phyloP scores from a whole-genome alignment of 2,888 invertebrate species.

The Agrotis segetum region DNA sequence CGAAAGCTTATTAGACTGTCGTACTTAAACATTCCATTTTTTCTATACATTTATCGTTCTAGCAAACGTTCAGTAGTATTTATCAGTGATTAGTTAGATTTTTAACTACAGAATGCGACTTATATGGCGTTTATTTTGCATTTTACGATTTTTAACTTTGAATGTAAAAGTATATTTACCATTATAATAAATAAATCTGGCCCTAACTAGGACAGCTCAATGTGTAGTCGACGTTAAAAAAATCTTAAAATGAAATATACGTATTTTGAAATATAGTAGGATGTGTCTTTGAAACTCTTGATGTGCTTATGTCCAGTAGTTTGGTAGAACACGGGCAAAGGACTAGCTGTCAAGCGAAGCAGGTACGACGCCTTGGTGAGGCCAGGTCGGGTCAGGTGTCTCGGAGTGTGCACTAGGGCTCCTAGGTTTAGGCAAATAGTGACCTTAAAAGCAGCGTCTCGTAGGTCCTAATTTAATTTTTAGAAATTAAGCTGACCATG shows the following conservation, averaged over 20 bases:
- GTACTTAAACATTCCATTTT: slow-evolving; percentile 90
- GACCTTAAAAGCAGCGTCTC: slow-evolving; percentile 82
- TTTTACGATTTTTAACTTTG: slow-evolving; percentile 77
- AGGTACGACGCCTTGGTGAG: slow-evolving; percentile 57
- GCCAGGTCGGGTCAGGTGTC: slow-evolving; percentile 69
- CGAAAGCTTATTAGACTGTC: slow-evolving; percentile 86
- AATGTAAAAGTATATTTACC: slow-evolving; percentile 75
- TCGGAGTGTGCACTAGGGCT: slow-evolving; percentile 84
- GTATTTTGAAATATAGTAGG: slow-evolving; percentile 87
- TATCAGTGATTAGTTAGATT: slow-evolving; percentile 81
- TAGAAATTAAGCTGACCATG: slow-evolving; percentile 90
- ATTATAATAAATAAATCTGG: slow-evolving; percentile 76
- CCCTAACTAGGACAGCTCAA: slow-evolving; percentile 89
- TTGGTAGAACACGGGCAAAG: slow-evolving; percentile 78
- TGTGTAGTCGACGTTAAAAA: slow-evolving; percentile 84
- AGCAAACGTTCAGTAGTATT: slow-evolving; percentile 78
- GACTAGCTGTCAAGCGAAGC: slow-evolving; percentile 57
- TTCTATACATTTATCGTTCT: slow-evolving; percentile 82
- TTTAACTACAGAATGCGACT: slow-evolving; percentile 76
- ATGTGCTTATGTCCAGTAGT: slow-evolving; percentile 90
- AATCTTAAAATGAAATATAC: slow-evolving; percentile 77
- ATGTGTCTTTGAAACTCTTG: slow-evolving; percentile 89
- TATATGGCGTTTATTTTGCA: slow-evolving; percentile 80
- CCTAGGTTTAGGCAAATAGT: slow-evolving; percentile 86
- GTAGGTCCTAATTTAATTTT: slow-evolving; percentile 87